Base-by-base conservation (phyloP, 2,888 invertebrate species). In the Emmelina monodactyla region DNA sequence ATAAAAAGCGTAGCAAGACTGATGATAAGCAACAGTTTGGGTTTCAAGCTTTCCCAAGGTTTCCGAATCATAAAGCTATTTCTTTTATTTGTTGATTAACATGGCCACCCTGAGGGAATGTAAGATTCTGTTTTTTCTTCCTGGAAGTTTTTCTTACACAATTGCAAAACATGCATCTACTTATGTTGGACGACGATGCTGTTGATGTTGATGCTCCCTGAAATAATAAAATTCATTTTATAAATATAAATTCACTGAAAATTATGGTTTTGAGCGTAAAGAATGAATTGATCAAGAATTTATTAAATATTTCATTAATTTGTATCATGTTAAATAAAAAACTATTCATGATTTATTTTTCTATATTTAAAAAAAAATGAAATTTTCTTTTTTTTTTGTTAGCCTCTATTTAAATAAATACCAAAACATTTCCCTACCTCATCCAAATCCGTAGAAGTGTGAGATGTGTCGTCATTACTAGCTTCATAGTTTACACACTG, bases 21-120 rank as follows among this genome's bases (percentile, higher is more conserved):
- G 37, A 37, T 40, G 40, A 33, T 40, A 40, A 12, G 40, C 37
- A 16, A 40, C 22, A 37, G 40, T 35, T 40, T 37, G 35, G 36
- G 36, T 33, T 36, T 40, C 33, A 37, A 40, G 38, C 36, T 40
- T 37, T 33, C 34, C 35, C 16, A 40, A 32, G 34, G 15, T 34
- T 3, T n/a, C 25, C 25, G 6, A 4, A 25, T 25, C 25, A 7
- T 10, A 29, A 22, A 38, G 35, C 38, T 10, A 38, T 35, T 35
- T 38, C 35, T 34, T 28, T 38, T 29, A 38, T 35, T 22, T 34
- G 33, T 15, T 33, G 37, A 33, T 32, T 28, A 33, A 33, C 31
- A 30, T 25, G 9, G 25, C 11, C 25, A 25, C 25, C 11, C 4
- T 25, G n/a, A 25, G 25, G 37, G 35, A 39, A 28, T 36, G 19